Evolutionary conservation across 1,140 invertebrate genomes (phyloP).

Genomic region (Cephus cinctus): DNA sequence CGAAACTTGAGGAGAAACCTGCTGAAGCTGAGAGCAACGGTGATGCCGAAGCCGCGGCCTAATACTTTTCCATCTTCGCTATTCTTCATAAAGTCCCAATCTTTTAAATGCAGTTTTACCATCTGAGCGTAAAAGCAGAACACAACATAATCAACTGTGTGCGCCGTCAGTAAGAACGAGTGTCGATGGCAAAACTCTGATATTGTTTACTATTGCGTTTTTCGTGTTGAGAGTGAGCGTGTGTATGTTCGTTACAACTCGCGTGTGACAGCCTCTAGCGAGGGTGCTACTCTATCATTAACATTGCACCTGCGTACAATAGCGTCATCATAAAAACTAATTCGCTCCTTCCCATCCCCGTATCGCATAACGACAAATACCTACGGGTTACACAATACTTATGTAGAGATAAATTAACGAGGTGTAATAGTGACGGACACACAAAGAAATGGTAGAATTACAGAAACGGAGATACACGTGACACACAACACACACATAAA

Average conservation of each 20-base stretch:
- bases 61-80: constrained; percentile 50
- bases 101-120: constrained; percentile 47
- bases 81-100: constrained; percentile 42
- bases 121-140: constrained; percentile 31
- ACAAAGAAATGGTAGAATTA: neutral
- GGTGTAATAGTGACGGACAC: no score
- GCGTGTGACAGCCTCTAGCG: constrained; percentile 19
- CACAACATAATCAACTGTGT: constrained; percentile 15
- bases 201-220: constrained; percentile 30
- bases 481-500: neutral
- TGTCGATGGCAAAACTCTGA: constrained; percentile 30
- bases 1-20: constrained; percentile 66
- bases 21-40: constrained; percentile 59
- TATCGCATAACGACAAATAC: no score
- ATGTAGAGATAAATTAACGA: no score
- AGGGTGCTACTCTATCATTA: constrained; percentile 20
- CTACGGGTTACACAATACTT: no score
- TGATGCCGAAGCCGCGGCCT: constrained; percentile 66
- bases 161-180: constrained; percentile 19
- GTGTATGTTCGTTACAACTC: constrained; percentile 30
- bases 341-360: no score
- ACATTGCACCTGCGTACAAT: constrained; percentile 13
- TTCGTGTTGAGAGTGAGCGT: constrained; percentile 31
- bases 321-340: constrained; percentile 5
- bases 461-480: neutral